Conservation (phyloP, 2,797 vertebrate genomes). For the Nannoperca australis region DNA sequence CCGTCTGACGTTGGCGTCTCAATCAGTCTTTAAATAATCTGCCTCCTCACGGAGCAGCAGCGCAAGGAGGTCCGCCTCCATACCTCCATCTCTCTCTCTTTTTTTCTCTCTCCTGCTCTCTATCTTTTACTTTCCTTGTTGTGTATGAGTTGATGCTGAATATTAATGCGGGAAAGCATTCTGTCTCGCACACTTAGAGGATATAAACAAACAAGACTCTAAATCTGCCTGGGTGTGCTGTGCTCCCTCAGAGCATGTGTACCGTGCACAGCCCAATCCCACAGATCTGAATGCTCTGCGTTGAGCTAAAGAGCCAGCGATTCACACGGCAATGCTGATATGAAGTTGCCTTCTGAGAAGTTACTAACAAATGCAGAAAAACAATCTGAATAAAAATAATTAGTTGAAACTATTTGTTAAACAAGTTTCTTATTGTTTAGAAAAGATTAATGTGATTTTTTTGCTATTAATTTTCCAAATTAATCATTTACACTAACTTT, state of each 20-base stretch:
- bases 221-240: constrained; percentile 68
- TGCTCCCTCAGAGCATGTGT: constrained; percentile 64
- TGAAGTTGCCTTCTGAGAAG: constrained; percentile 57
- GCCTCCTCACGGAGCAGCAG: constrained; percentile 76
- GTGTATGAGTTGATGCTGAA: constrained; percentile 78
- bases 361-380: constrained; percentile 41
- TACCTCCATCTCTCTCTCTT: constrained; percentile 66
- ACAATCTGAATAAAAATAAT: constrained; percentile 27
- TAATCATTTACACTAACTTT: constrained; percentile 12
- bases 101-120: constrained; percentile 48
- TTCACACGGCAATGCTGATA: constrained; percentile 62
- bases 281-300: constrained; percentile 60
- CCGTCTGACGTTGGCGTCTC: constrained; percentile 88
- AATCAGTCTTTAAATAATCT: constrained; percentile 91
- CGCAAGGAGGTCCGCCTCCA: constrained; percentile 77
- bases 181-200: constrained; percentile 73
- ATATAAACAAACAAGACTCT: constrained; percentile 81
- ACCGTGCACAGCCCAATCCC: constrained; percentile 58
- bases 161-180: constrained; percentile 83
- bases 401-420: constrained; percentile 54
- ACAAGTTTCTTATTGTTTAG: constrained; percentile 19
- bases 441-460: neutral
- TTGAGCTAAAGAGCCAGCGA: constrained; percentile 58
- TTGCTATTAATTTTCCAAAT: constrained; percentile 14
- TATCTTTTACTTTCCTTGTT: constrained; percentile 60